A percentile compares a stretch with the other conserved stretches of the same genome.
phyloP scores from a whole-genome alignment of 2,888 invertebrate species.

The Lepidocyrtinus sp. region DNA sequence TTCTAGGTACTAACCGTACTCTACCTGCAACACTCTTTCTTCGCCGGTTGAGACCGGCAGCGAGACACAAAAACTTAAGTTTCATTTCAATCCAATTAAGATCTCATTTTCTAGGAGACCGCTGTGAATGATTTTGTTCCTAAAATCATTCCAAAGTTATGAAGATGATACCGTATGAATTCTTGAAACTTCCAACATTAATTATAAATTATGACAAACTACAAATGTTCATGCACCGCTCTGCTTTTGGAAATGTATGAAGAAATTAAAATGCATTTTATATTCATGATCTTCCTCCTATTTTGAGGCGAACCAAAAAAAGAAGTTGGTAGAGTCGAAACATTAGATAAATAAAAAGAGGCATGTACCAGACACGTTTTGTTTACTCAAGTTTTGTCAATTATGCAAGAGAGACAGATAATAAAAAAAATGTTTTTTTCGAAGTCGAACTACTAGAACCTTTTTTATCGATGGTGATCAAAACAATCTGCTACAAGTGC shows the following conservation, averaged over 20 bases:
- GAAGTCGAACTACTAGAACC: neutral
- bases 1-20: neutral
- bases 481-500: constrained; percentile 4
- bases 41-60: neutral
- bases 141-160: neutral
- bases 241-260: neutral
- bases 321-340: neutral
- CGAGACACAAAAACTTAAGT: too few species aligned
- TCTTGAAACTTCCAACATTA: neutral
- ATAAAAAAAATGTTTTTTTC: constrained; percentile 20
- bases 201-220: neutral
- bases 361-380: constrained; percentile 52
- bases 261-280: neutral
- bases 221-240: neutral
- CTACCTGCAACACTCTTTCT: neutral
- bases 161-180: neutral
- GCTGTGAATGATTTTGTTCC: neutral
- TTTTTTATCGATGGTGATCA: constrained; percentile 12
- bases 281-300: neutral
- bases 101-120: neutral
- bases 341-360: constrained; percentile 38
- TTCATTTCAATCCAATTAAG: too few species aligned
- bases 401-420: constrained; percentile 39
- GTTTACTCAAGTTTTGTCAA: constrained; percentile 51
- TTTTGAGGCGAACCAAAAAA: neutral